A percentile compares a stretch with the other conserved stretches of the same genome.
Conservation (phyloP, 2,113 vertebrate species). For the Phrynocephalus versicolor region DNA sequence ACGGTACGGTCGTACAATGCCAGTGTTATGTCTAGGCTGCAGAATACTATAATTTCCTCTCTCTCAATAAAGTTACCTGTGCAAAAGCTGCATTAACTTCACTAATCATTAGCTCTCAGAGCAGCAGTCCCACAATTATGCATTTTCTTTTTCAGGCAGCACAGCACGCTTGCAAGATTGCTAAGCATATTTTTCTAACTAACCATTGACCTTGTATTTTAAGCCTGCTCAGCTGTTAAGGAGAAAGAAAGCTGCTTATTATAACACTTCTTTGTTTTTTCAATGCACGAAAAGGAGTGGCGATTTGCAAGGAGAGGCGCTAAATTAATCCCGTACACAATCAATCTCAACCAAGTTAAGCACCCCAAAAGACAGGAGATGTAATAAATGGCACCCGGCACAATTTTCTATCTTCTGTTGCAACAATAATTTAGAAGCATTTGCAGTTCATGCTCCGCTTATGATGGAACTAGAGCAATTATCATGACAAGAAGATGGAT, state of each 20-base stretch:
- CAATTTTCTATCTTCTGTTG: conserved; percentile 27
- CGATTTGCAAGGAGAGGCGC: conserved; percentile 25
- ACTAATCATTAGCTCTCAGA: neutral
- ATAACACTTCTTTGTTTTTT: conserved; percentile 5
- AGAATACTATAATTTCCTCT: neutral
- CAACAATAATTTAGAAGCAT: conserved; percentile 34
- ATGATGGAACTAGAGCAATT: conserved; percentile 39
- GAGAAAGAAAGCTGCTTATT: conserved; percentile 3
- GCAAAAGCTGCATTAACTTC: neutral
- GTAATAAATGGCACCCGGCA: conserved; percentile 37
- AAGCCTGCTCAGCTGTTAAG: conserved; percentile 10
- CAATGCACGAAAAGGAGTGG: neutral
- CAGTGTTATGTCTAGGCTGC: neutral
- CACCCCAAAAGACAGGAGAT: conserved; percentile 37
- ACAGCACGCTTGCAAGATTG: neutral
- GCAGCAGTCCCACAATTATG: neutral
- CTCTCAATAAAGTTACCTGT: neutral
- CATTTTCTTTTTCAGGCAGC: accelerated
- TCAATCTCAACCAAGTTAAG: conserved; percentile 33
- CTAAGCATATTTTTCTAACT: neutral
- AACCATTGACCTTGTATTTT: neutral
- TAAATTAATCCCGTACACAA: conserved; percentile 51
- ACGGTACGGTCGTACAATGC: neutral
- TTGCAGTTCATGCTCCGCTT: conserved; percentile 21
- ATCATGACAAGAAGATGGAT: conserved; percentile 34